Evolutionary conservation across 2,113 vertebrate species (phyloP).

Genomic region (Paratilapia polleni): DNA sequence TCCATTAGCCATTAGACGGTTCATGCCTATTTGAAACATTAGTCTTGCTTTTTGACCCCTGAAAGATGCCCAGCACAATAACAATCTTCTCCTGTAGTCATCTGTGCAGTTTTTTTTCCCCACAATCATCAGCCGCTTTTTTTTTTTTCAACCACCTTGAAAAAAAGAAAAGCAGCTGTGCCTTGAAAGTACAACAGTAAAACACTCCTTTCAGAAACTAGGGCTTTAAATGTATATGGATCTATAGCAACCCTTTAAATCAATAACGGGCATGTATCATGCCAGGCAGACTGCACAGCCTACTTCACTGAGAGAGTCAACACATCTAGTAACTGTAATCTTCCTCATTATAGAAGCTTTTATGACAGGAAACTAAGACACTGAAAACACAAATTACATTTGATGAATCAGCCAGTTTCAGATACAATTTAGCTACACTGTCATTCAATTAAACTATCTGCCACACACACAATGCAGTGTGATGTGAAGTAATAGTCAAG

Average conservation of each 20-base stretch:
- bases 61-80: neutral
- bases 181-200: slow-evolving; percentile 8
- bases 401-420: slow-evolving; percentile 4
- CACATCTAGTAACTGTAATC: slow-evolving; percentile 36
- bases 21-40: neutral
- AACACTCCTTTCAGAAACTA: slow-evolving; percentile 9
- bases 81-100: neutral
- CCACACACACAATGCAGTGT: neutral
- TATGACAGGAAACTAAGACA: slow-evolving; percentile 22
- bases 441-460: neutral
- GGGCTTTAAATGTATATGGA: neutral
- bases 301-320: slow-evolving; percentile 11
- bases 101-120: too few species aligned
- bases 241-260: neutral
- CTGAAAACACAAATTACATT: slow-evolving; percentile 1
- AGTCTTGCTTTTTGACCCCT: neutral
- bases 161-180: too few species aligned
- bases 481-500: neutral
- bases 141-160: neutral
- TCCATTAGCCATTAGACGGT: neutral
- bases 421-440: neutral
- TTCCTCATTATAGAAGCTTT: slow-evolving; percentile 36
- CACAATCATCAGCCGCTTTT: neutral
- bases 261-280: neutral
- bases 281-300: neutral